phyloP scores from a whole-genome alignment of 2,113 vertebrate species.

The Stictonetta naevosa region DNA sequence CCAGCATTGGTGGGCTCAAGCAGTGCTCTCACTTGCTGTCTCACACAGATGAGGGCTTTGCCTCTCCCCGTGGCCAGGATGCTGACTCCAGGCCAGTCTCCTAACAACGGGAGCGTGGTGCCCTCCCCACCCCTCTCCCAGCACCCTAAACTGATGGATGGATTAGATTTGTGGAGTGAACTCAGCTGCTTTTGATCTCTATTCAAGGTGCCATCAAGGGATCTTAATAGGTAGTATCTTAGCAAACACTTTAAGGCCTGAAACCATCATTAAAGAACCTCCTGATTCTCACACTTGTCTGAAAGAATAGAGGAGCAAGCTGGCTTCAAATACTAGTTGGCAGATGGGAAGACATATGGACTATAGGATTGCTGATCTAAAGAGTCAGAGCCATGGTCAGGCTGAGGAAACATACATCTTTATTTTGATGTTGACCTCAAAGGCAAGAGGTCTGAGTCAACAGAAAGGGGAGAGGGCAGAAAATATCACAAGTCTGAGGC shows the following conservation, averaged over 20 bases:
- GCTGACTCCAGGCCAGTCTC: background rate
- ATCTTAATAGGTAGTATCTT: slow-evolving; percentile 67
- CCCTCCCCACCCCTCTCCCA: slow-evolving; percentile 50
- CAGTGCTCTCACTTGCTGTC: background rate
- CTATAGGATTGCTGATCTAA: slow-evolving; percentile 71
- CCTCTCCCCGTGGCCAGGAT: background rate
- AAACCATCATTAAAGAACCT: slow-evolving; percentile 60
- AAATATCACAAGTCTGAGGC: slow-evolving; percentile 68
- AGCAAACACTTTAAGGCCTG: slow-evolving; percentile 47
- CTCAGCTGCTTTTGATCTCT: slow-evolving; percentile 69
- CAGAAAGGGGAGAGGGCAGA: slow-evolving; percentile 72
- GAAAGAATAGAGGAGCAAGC: slow-evolving; percentile 70
- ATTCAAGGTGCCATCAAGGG: slow-evolving; percentile 72
- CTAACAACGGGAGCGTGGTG: background rate
- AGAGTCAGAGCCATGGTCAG: slow-evolving; percentile 70
- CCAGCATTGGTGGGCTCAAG: background rate
- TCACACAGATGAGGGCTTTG: background rate
- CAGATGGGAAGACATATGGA: slow-evolving; percentile 76
- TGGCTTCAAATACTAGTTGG: slow-evolving; percentile 70
- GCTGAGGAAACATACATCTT: slow-evolving; percentile 67
- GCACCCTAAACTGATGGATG: slow-evolving; percentile 39
- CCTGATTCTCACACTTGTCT: slow-evolving; percentile 73
- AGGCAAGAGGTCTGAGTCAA: slow-evolving; percentile 67
- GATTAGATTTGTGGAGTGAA: slow-evolving; percentile 59
- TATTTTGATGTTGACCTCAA: slow-evolving; percentile 79